Evolutionary conservation across 2,888 invertebrate genomes (phyloP).

Genomic region (Colostygia pectinataria): DNA sequence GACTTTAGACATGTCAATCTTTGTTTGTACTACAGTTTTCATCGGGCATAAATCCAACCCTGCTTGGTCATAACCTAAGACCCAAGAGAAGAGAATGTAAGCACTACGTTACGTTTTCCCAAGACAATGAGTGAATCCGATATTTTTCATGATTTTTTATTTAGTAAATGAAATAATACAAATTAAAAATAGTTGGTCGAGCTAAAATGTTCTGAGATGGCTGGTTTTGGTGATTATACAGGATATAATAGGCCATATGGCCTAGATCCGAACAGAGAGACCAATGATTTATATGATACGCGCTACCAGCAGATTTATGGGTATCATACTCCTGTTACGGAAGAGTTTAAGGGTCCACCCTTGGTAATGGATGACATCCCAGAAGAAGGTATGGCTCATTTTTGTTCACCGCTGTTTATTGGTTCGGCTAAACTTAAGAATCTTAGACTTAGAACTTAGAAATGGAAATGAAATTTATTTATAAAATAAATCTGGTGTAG

Average conservation of each 20-base stretch:
- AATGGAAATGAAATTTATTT: too few species aligned
- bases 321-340: slow-evolving; percentile 73
- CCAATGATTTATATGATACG: slow-evolving; percentile 74
- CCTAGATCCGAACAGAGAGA: slow-evolving; percentile 71
- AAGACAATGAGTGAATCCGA: too few species aligned
- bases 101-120: too few species aligned
- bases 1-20: too few species aligned
- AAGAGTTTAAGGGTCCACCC: slow-evolving; percentile 77
- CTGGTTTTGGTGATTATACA: slow-evolving; percentile 74
- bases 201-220: slow-evolving; percentile 53
- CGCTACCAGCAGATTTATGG: slow-evolving; percentile 79
- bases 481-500: too few species aligned
- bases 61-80: too few species aligned
- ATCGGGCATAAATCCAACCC: too few species aligned
- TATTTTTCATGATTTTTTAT: slow-evolving; percentile 20
- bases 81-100: too few species aligned
- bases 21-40: too few species aligned
- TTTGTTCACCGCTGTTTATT: not conserved
- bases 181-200: slow-evolving; percentile 15
- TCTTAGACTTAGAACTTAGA: too few species aligned
- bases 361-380: slow-evolving; percentile 72
- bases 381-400: slow-evolving; percentile 63
- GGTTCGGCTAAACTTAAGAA: too few species aligned
- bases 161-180: slow-evolving; percentile 23
- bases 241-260: slow-evolving; percentile 73